Evolutionary conservation across 2,113 vertebrate species (phyloP), one percentile per base, ranked within the genome.

Genomic region (Xyrauchen texanus): DNA sequence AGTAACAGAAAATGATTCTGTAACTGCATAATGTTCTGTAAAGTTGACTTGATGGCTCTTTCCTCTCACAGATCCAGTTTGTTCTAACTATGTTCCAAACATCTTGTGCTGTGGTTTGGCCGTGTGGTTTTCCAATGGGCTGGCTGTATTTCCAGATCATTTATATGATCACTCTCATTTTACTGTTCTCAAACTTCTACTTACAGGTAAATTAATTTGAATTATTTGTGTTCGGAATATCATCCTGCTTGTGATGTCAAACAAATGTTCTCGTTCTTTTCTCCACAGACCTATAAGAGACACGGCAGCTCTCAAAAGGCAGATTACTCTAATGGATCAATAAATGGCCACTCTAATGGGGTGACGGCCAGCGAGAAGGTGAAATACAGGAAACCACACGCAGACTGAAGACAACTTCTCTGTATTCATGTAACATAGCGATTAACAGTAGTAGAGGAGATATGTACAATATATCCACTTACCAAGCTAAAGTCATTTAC

Each of bases 101-200:
- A 0, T 89, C 86, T 80, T 96, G 92, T 42, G 97, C 97, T 11
- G 92, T 95, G 71, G 49, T 97, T 78, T 97, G 96, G 96, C 96
- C 94, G 0, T 99, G 97, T 68, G 84, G 87, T 0, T 98, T 99
- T 89, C 95, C 97, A 55, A 90, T 88, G 52, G 93, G 96, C 0
- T 99, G 98, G 98, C 90, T 98, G 55, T 97, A 94, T 86, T 98
- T 99, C 91, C 96, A 98, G 90, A 96, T 97, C n/a, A 88, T 82
- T 79, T 99, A 99, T 64, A 96, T 97, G 95, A 89, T 98, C 85
- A 94, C 94, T 10, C 94, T 99, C 74, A 97, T 96, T 65, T 34
- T 93, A 46, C 93, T 99, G 86, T 99, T 99, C 91, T 89, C 91
- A 78, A 99, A 99, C 90, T 99, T 99, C 91, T 99, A 99, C 87